phyloP scores from a whole-genome alignment of 2,888 invertebrate genomes.

The Drosophila monieri region DNA sequence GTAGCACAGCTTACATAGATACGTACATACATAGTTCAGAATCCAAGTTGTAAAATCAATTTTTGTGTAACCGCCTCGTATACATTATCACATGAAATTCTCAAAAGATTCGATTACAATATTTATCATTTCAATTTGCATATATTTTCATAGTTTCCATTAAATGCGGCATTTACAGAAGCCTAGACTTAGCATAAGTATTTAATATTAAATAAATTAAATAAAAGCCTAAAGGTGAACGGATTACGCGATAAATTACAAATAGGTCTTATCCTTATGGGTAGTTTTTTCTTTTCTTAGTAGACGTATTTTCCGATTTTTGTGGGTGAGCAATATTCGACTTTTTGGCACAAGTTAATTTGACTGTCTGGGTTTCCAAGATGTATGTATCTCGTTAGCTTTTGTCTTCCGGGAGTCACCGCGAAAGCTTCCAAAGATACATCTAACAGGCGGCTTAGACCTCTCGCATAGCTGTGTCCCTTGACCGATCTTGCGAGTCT shows the following conservation, averaged over 20 bases:
- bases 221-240: slow-evolving; percentile 44
- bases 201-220: slow-evolving; percentile 46
- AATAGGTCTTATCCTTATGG: slow-evolving; percentile 54
- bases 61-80: slow-evolving; percentile 68
- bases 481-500: slow-evolving; percentile 56
- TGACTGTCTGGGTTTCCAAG: slow-evolving; percentile 67
- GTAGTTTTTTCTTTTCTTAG: not conserved
- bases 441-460: slow-evolving; percentile 48
- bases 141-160: slow-evolving; percentile 39
- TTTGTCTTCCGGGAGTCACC: not conserved
- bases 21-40: slow-evolving; percentile 44
- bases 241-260: slow-evolving; percentile 47
- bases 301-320: slow-evolving; percentile 30
- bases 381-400: not conserved
- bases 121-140: slow-evolving; percentile 13
- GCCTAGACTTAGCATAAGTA: slow-evolving; percentile 66
- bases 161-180: slow-evolving; percentile 77
- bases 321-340: slow-evolving; percentile 76
- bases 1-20: slow-evolving; percentile 37
- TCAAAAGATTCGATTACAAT: slow-evolving; percentile 71
- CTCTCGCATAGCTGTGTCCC: slow-evolving; percentile 68
- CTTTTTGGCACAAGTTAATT: slow-evolving; percentile 81
- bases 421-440: not conserved
- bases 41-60: slow-evolving; percentile 64
- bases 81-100: slow-evolving; percentile 78